Evolutionary conservation across 2,113 vertebrate species (phyloP), one percentile per base, ranked within the genome.

Genomic region (Cyanoramphus novaezelandiae): DNA sequence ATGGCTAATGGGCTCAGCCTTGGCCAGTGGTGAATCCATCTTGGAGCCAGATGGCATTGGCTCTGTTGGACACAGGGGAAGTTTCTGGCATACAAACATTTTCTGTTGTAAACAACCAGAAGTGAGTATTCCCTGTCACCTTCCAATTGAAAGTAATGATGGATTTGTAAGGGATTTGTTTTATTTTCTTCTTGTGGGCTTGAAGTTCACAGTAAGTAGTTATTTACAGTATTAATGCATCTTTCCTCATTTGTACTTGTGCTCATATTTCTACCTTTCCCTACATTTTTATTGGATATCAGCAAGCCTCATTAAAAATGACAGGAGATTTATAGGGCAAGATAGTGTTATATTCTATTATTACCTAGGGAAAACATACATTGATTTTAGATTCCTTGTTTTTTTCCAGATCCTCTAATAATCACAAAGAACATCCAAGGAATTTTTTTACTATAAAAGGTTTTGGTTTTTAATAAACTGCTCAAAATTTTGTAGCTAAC

Each of bases 271-370:
- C 57, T 39, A 35, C 17, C 15, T 86, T 67, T 47, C 24, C 14
- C 9, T 80, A 9, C 2, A 6, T 10, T 35, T 75, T 95, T 80
- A 86, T n/a, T 88, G 25, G 25, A 7, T 92, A 90, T 57, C 76
- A 86, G 71, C 49, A 70, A 21, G 33, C 71, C 39, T 69, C 49
- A 68, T 95, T 88, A 80, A 77, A 90, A 92, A 77, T 64, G 33
- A 33, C 68, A 86, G 59, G 20, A 86, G 62, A 96, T 67, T 77
- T 92, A 78, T 65, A 75, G 37, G 29, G 23, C 1, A 8, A 65
- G 39, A 57, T 3, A 25, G 18, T n/a, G 18, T 47, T 68, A 17
- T 18, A 77, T 72, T 83, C 53, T n/a, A 65, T 80, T 53, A 55
- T 44, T 43, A 62, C 29, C 17, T 70, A 44, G 76, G 68, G 60